phyloP scores from a whole-genome alignment of 2,113 vertebrate species.

The Pomatorhinus ruficollis region DNA sequence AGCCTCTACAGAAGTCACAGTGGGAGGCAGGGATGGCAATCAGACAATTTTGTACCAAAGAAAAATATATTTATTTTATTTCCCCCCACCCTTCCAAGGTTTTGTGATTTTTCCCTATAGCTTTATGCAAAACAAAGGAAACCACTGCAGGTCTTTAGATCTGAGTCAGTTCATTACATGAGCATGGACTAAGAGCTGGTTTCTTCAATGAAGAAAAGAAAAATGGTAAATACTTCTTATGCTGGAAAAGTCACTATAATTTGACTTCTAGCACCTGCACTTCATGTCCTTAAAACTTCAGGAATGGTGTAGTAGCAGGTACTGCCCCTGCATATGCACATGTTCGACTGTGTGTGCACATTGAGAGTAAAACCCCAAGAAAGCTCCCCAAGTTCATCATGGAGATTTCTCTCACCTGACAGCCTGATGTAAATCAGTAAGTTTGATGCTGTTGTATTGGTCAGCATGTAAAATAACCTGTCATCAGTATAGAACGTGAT shows the following conservation, averaged over 20 bases:
- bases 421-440: slow-evolving; percentile 52
- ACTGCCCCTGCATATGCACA: neutral
- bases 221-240: accelerated
- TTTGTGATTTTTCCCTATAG: neutral
- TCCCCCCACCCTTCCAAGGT: accelerated
- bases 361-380: neutral
- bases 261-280: neutral
- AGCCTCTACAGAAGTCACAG: neutral
- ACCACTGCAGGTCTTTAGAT: neutral
- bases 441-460: slow-evolving; percentile 57
- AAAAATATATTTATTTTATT: neutral
- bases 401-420: neutral
- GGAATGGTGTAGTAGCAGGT: neutral
- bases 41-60: neutral
- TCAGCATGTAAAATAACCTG: slow-evolving; percentile 75
- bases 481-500: slow-evolving; percentile 66
- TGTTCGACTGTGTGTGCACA: neutral
- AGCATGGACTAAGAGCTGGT: neutral
- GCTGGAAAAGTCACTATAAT: neutral
- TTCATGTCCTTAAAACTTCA: neutral
- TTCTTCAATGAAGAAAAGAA: neutral
- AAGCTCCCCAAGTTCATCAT: neutral
- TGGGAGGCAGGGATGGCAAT: accelerated
- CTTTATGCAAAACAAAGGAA: neutral
- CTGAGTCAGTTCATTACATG: neutral